Evolutionary conservation across 1,140 invertebrate genomes (phyloP), one percentile per base, ranked within the genome.

Genomic region (Lycorma delicatula): DNA sequence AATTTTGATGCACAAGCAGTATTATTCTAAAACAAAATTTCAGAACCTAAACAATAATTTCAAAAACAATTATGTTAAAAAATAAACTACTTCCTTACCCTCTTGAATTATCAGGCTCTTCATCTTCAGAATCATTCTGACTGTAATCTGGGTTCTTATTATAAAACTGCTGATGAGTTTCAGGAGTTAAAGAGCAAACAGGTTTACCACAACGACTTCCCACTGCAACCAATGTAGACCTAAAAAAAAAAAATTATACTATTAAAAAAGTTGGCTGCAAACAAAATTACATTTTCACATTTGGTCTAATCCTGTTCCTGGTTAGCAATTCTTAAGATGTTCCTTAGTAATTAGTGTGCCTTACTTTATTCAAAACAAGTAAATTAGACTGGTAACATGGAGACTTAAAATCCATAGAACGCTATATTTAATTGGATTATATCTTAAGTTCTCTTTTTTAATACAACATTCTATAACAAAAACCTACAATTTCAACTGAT

Each of bases 181-280:
- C 46, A 3, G 63, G 58, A 5, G 63, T 62, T 1, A 64, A 56
- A 9, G 56, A 54, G 29, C 63, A 64, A 16, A 64, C 63, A 0
- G 63, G 52, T 13, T 56, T 47, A 1, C 63, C 63, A 29, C 54
- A 54, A 0, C 61, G 55, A 7, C 55, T 55, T 11, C 31, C 57
- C 27, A 59, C 57, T 29, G 59, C 61, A 1, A 63, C 63, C 16
- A 64, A 27, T 0, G 57, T 53, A 4, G 50, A 25, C 6, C 57
- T 13, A 7, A 38, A 3, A n/a, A n/a, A 7, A 3, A 2, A 7
- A 38, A 38, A 38, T n/a, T n/a, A n/a, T n/a, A n/a, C n/a, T n/a
- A n/a, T n/a, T n/a, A n/a, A n/a, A n/a, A n/a, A 34, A 34, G 31
- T n/a, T 34, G 7, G n/a, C 31, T n/a, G 31, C n/a, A n/a, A 7